These are phyloP conservation scores for Aricia agestis DNA, from an alignment of 1,140 invertebrate species.

Conservation along the genomic window DNA sequence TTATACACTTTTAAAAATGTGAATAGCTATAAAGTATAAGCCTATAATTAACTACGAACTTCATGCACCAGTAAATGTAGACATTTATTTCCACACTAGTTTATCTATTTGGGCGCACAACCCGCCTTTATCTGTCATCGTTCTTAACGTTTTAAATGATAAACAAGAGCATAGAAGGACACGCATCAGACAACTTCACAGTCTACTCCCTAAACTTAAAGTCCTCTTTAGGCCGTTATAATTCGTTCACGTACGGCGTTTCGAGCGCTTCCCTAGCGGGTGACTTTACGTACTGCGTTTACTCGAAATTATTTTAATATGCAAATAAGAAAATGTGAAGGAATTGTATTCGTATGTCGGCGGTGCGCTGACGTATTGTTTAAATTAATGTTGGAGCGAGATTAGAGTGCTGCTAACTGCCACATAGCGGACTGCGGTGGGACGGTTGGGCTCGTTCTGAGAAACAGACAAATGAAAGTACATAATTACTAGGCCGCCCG, in stretches of 20 bases:
- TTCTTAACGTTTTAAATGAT: constrained; percentile 46
- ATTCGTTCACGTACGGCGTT: constrained; percentile 36
- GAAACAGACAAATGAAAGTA: constrained; percentile 74
- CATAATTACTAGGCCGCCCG: constrained; percentile 73
- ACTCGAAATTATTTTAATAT: constrained; percentile 75
- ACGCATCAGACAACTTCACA: constrained; percentile 31
- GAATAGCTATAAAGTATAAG: constrained; percentile 71
- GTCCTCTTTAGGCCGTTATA: constrained; percentile 39
- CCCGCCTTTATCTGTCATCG: constrained; percentile 75
- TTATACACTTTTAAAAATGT: constrained; percentile 66
- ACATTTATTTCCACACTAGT: constrained; percentile 76
- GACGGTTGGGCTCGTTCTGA: constrained; percentile 64
- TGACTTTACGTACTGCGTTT: constrained; percentile 68
- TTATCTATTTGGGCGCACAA: constrained; percentile 74
- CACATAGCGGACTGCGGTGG: constrained; percentile 65
- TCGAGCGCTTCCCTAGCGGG: constrained; percentile 17
- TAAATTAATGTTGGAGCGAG: constrained; percentile 71
- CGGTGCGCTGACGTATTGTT: constrained; percentile 72
- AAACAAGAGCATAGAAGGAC: constrained; percentile 47
- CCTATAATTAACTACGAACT: constrained; percentile 73
- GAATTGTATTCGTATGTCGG: constrained; percentile 69
- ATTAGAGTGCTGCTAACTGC: constrained; percentile 74
- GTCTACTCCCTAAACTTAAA: constrained; percentile 37
- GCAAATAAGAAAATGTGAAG: constrained; percentile 75
- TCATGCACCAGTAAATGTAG: constrained; percentile 76